phyloP scores from a whole-genome alignment of 2,797 vertebrate species.

The Schizothorax lantsangensis region DNA sequence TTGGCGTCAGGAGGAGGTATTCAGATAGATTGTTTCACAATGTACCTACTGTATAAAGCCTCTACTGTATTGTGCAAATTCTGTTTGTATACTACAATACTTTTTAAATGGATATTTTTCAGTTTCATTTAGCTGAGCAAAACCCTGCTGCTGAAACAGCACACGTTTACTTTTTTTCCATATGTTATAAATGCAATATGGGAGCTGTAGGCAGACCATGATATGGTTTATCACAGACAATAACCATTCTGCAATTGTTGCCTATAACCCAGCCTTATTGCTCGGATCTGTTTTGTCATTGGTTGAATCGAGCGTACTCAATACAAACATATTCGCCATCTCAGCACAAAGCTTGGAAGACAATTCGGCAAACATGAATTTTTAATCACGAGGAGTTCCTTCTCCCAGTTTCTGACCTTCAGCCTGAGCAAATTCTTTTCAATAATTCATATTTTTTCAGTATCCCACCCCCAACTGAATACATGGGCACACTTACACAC shows the following conservation, averaged over 20 bases:
- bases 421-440: conserved; percentile 79
- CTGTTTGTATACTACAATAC: neutral
- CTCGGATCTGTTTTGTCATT: conserved; percentile 56
- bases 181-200: conserved; percentile 1
- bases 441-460: conserved; percentile 79
- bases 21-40: neutral
- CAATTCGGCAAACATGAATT: conserved; percentile 82
- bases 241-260: conserved; percentile 34
- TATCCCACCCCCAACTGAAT: conserved; percentile 63
- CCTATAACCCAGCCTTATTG: conserved; percentile 19
- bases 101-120: neutral
- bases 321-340: conserved; percentile 64
- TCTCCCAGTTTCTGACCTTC: conserved; percentile 78
- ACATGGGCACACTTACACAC: conserved; percentile 26
- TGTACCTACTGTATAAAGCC: neutral
- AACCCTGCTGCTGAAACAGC: neutral
- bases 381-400: conserved; percentile 76
- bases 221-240: conserved; percentile 46
- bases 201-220: conserved; percentile 21
- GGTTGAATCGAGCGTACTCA: conserved; percentile 64
- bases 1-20: neutral
- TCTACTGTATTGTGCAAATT: neutral
- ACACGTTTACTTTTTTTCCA: conserved; percentile 4
- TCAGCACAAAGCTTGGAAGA: conserved; percentile 68
- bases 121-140: neutral